Conservation (phyloP, 2,113 vertebrate genomes). For the Spermophilus dauricus region DNA sequence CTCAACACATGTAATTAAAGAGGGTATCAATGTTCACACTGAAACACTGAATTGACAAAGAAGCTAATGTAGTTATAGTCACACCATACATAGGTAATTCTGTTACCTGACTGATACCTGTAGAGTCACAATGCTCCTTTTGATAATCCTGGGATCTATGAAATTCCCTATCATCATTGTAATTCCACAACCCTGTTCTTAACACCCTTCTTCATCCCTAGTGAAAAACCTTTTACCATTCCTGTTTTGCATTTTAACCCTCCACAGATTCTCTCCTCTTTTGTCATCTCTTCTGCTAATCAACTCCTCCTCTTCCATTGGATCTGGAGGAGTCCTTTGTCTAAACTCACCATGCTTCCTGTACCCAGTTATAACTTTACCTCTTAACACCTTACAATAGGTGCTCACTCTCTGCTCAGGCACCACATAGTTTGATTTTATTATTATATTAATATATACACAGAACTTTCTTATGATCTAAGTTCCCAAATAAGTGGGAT, state of each 20-base stretch:
- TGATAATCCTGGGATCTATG: neutral
- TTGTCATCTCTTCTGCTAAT: neutral
- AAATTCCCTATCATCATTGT: neutral
- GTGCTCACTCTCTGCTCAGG: neutral
- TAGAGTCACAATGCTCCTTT: neutral
- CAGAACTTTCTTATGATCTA: neutral
- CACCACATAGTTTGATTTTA: neutral
- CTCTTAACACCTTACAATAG: neutral
- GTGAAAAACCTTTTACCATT: neutral
- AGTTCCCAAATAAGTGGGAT: neutral
- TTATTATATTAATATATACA: constrained; percentile 19
- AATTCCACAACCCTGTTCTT: constrained; percentile 1
- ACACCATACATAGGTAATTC: neutral
- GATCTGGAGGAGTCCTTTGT: neutral
- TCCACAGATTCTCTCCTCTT: neutral
- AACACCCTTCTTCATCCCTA: neutral
- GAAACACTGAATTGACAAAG: neutral
- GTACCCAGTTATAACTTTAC: neutral
- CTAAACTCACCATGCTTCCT: neutral
- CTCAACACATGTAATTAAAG: neutral
- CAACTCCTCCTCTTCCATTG: neutral
- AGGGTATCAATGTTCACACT: neutral
- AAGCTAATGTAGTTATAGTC: neutral
- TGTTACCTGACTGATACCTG: neutral
- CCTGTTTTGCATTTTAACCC: constrained; percentile 22